Base-by-base conservation (phyloP, 2,888 invertebrate genomes). In the Campoplex capitator region DNA sequence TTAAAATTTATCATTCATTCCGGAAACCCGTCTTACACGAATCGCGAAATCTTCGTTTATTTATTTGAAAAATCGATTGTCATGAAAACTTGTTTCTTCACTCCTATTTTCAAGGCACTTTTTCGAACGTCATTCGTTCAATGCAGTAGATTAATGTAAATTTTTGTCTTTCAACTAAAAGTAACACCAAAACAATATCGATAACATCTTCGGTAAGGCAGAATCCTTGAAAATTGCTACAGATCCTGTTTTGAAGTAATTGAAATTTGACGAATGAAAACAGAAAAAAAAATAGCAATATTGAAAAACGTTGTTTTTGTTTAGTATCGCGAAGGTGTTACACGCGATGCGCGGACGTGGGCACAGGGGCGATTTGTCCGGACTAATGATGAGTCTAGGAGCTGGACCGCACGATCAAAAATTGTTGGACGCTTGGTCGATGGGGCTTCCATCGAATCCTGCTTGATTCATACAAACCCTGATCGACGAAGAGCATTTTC, bases 361-460 rank as follows among this genome's bases (percentile, higher is more conserved):
- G 35, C 92, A 93, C 87, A 88, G 91, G 51, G 92, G 91, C 18
- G 93, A 94, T 85, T 91, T 93, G 58, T 90, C 92, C 32, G 92
- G 92, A 65, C 90, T 94, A n/a, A 94, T 94, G 91, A 91, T 93
- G 78, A 94, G 93, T 67, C 91, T 94, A 84, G 94, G 94, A 48
- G 94, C 94, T 84, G 94, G 94, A 88, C 91, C 92, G 23, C 94
- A 94, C 9, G 94, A 94, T 86, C 92, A 93, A 89, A 93, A 91
- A 78, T 88, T 94, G 67, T 84, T 94, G 73, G 94, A 94, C 85
- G 92, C 92, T 48, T 94, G 94, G 94, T 94, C 94, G 6, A 91
- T 93, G 93, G 93, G 93, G 71, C 91, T 93, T 84, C 93, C 93
- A 81, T 92, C 93, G 35, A 93, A 93, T 90, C 93, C 93, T 23